Base-by-base conservation (phyloP, 2,888 invertebrate species). In the Calliscelio sp. region DNA sequence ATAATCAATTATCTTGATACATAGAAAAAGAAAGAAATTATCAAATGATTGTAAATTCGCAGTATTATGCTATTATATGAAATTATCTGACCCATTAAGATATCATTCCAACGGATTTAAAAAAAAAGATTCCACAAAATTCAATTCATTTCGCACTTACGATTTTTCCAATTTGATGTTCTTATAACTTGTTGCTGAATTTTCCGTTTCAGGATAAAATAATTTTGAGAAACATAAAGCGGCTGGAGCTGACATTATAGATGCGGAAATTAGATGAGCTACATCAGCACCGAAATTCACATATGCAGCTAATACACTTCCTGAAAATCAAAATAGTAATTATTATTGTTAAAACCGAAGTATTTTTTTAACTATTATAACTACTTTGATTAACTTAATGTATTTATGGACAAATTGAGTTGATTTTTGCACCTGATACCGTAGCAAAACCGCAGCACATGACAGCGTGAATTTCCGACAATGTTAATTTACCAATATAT, bases 221-320 rank as follows among this genome's bases (percentile, higher is more conserved):
- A 99, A 94, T 93, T 99, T 99, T 11, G 98, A 95, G 90, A 68
- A 97, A 89, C 97, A 98, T 28, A 99, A 93, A 0, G 99, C 97
- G 0, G 98, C 98, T 0, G 99, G 99, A 0, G 99, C 99, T 0
- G 98, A 97, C 99, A 99, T 99, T 0, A 99, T 96, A 84, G 97
- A 97, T 0, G 99, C 97, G 0, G 98, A 97, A 84, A 99, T 96
- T 44, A 99, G 94, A 93, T 99, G 97, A 0, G 97, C 95, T 0
- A 99, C 96, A 61, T 96, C 95, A 0, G 98, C 98, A 0, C 98
- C 98, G 92, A 97, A 98, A 2, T 95, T 95, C 70, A 99, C 97
- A 92, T 98, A 99, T 0, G 98, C 97, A 0, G 98, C 99, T 90
- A 99, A 94, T 0, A 99, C 98, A 0, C 98, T 96, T 14, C 96